These are phyloP conservation scores for Diaprepes abbreviatus DNA, from an alignment of 2,888 invertebrate species.

Conservation along the genomic window DNA sequence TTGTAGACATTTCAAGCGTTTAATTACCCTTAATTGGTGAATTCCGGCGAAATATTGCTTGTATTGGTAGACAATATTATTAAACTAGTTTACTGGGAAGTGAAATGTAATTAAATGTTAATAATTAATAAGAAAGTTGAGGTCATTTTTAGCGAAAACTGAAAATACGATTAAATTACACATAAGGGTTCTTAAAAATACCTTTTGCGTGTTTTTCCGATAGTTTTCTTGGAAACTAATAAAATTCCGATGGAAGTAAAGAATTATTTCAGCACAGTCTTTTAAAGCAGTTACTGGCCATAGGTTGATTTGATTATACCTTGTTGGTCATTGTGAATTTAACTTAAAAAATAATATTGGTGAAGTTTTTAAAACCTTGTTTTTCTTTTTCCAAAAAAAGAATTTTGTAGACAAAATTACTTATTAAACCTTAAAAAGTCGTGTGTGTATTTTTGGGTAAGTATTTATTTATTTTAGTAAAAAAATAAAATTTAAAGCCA, in stretches of 20 bases:
- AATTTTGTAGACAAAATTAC: no score
- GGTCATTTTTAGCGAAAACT: neutral
- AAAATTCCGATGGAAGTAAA: neutral
- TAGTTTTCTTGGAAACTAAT: neutral
- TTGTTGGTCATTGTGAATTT: neutral
- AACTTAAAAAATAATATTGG: neutral
- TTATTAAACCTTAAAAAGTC: no score
- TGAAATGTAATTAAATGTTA: neutral
- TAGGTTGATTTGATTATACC: neutral
- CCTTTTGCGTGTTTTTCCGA: neutral
- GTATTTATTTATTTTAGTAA: no score
- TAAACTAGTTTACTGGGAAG: neutral
- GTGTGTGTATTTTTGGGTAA: no score
- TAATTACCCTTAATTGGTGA: no score
- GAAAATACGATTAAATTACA: neutral
- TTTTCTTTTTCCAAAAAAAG: no score
- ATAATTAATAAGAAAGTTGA: conserved; percentile 1
- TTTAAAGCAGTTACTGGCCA: neutral
- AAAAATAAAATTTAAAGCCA: no score
- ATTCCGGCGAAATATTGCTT: neutral
- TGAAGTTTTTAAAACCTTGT: no score
- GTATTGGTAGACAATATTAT: neutral
- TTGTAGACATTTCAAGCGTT: no score
- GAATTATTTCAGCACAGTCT: neutral
- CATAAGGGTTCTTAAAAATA: neutral